A percentile compares a stretch with the other conserved stretches of the same genome.
Conservation (phyloP, 1,140 invertebrate genomes). For the Macrotrachela quadricornifera region DNA sequence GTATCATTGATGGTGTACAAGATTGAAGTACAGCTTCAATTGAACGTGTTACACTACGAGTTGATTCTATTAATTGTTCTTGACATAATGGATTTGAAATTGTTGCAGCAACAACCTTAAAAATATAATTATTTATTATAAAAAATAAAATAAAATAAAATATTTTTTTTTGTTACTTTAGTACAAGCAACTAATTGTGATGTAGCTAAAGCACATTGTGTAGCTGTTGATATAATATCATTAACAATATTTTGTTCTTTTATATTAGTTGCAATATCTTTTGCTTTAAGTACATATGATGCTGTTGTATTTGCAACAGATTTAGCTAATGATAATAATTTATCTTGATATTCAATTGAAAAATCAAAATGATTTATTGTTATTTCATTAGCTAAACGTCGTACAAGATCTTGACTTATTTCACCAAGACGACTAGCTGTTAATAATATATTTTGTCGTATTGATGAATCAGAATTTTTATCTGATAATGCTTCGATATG, state of each 20-base stretch:
- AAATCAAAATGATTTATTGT: too few species aligned
- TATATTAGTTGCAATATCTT: constrained; percentile 49
- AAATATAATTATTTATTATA: not conserved
- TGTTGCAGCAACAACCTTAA: constrained; percentile 39
- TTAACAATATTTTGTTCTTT: constrained; percentile 43
- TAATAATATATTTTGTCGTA: constrained; percentile 68
- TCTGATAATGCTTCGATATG: constrained; percentile 77
- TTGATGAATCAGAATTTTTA: constrained; percentile 36
- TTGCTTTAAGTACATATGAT: constrained; percentile 30
- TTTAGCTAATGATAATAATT: constrained; percentile 25
- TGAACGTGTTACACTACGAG: constrained; percentile 68
- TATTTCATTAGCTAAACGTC: constrained; percentile 2
- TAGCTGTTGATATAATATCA: constrained; percentile 73
- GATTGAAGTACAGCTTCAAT: constrained; percentile 58
- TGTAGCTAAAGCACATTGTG: constrained; percentile 82
- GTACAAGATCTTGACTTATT: constrained; percentile 60
- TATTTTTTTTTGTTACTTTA: constrained; percentile 41
- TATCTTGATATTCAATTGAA: constrained; percentile 14
- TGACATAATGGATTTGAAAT: constrained; percentile 74
- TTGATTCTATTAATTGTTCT: constrained; percentile 71
- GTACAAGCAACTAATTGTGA: constrained; percentile 91
- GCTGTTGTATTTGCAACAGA: constrained; percentile 30
- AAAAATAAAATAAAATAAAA: not conserved
- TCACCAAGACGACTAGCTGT: constrained; percentile 85
- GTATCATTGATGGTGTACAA: constrained; percentile 35